Percentiles rank a stretch among this genome's conserved stretches.
Conservation (phyloP, 1,140 invertebrate species). For the Battus philenor region DNA sequence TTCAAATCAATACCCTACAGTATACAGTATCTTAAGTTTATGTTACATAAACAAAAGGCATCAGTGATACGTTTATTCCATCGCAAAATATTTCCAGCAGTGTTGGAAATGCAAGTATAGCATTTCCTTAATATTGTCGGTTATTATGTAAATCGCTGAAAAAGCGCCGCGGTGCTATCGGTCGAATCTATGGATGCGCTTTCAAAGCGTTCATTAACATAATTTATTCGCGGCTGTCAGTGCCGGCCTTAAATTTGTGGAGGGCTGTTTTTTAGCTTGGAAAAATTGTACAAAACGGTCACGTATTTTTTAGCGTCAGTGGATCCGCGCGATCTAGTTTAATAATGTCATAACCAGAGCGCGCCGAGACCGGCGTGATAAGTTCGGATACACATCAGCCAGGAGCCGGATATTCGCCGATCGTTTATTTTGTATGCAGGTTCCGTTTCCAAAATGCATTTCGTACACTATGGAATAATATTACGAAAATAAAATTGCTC, state of each 20-base stretch:
- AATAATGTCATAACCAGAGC: slow-evolving; percentile 57
- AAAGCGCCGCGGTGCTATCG: slow-evolving; percentile 42
- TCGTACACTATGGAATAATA: too few relatives aligned
- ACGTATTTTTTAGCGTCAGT: slow-evolving; percentile 61
- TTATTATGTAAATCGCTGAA: slow-evolving; percentile 62
- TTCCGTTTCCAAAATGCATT: too few relatives aligned
- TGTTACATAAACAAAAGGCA: too few relatives aligned
- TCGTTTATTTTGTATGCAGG: slow-evolving; percentile 51
- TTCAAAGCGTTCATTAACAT: slow-evolving; percentile 70
- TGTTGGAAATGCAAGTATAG: slow-evolving; percentile 15
- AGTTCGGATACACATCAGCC: slow-evolving; percentile 46
- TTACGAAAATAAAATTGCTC: too few relatives aligned
- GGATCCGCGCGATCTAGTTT: slow-evolving; percentile 50
- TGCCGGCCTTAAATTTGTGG: slow-evolving; percentile 67
- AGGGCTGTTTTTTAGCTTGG: slow-evolving; percentile 50
- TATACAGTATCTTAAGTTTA: too few relatives aligned
- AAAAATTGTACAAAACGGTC: slow-evolving; percentile 54
- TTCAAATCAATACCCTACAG: too few relatives aligned
- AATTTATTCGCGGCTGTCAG: slow-evolving; percentile 70
- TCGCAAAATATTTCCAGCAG: too few relatives aligned
- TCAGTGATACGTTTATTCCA: too few relatives aligned
- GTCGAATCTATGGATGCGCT: slow-evolving; percentile 64
- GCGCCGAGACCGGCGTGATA: slow-evolving; percentile 34
- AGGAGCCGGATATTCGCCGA: slow-evolving; percentile 38
- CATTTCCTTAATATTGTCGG: slow-evolving; percentile 20